phyloP scores from a whole-genome alignment of 2,888 invertebrate genomes.

The Halocaridina rubra region DNA sequence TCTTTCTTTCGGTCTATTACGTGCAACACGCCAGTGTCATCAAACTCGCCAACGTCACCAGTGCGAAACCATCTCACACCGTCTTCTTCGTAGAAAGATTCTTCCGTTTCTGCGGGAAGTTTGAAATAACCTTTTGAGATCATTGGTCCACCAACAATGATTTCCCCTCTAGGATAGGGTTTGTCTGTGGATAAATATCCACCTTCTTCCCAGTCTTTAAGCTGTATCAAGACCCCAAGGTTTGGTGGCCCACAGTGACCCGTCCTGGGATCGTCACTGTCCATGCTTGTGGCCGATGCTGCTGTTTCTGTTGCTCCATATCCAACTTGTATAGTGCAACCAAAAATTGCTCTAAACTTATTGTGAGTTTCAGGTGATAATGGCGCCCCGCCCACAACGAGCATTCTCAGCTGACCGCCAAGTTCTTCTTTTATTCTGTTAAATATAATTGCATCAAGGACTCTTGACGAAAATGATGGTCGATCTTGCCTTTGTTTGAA shows the following conservation, averaged over 20 bases:
- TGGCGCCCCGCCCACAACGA: conserved; percentile 95
- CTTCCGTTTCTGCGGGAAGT: conserved; percentile 60
- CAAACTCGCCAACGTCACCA: conserved; percentile 64
- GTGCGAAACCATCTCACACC: conserved; percentile 63
- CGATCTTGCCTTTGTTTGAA: conserved; percentile 55
- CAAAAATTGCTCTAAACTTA: conserved; percentile 91
- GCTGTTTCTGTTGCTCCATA: conserved; percentile 98
- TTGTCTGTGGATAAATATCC: conserved; percentile 85
- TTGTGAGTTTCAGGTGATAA: conserved; percentile 94
- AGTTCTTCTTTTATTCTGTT: conserved; percentile 78
- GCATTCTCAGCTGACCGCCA: conserved; percentile 88
- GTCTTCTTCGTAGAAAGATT: conserved; percentile 57
- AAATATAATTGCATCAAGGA: conserved; percentile 71
- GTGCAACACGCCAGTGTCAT: conserved; percentile 57
- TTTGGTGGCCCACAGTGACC: conserved; percentile 92
- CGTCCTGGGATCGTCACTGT: conserved; percentile 75
- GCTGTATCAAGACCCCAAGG: conserved; percentile 83
- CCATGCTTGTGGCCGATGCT: conserved; percentile 79
- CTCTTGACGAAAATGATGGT: conserved; percentile 69
- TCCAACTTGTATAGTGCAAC: conserved; percentile 90
- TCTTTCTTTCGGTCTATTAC: conserved; percentile 90
- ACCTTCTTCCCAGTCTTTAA: conserved; percentile 95
- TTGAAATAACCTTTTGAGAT: conserved; percentile 62
- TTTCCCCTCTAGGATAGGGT: conserved; percentile 63
- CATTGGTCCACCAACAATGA: conserved; percentile 62